A percentile compares a stretch with the other conserved stretches of the same genome.
Evolutionary conservation across 2,113 vertebrate species (phyloP).

Genomic region (Megaleporinus macrocephalus): DNA sequence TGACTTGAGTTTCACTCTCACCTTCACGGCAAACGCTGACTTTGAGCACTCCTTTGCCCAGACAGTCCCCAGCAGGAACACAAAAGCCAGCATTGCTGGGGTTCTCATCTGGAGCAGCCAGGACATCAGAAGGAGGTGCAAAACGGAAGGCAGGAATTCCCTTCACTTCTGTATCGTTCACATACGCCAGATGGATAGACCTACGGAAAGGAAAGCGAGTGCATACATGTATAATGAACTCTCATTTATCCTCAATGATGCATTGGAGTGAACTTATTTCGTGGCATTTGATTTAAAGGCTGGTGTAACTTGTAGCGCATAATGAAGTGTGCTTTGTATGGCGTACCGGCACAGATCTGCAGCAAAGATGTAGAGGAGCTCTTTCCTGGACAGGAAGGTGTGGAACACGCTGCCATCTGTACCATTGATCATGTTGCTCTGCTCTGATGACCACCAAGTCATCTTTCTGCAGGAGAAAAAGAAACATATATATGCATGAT

Average conservation of each 20-base stretch:
- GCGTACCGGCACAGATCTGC: slow-evolving; percentile 94
- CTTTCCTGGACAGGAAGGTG: slow-evolving; percentile 86
- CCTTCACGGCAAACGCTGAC: slow-evolving; percentile 92
- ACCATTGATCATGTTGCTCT: slow-evolving; percentile 97
- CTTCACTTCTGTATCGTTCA: slow-evolving; percentile 82
- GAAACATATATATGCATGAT: too few species aligned
- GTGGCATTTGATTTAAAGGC: not conserved
- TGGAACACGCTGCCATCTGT: slow-evolving; percentile 94
- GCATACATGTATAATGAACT: not conserved
- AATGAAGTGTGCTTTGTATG: too few species aligned
- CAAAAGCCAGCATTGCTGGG: slow-evolving; percentile 93
- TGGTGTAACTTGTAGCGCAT: not conserved
- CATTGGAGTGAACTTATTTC: not conserved
- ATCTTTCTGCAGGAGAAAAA: slow-evolving; percentile 68
- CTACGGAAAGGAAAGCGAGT: slow-evolving; percentile 69
- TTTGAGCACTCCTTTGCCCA: slow-evolving; percentile 90
- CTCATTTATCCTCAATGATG: not conserved
- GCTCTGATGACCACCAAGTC: slow-evolving; percentile 91
- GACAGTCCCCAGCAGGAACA: slow-evolving; percentile 87
- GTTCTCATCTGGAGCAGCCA: slow-evolving; percentile 83
- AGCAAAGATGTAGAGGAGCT: slow-evolving; percentile 90
- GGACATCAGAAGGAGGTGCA: slow-evolving; percentile 82
- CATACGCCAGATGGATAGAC: slow-evolving; percentile 89
- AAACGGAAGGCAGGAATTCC: slow-evolving; percentile 90
- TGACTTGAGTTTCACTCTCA: slow-evolving; percentile 55